Percentiles rank a stretch among this genome's conserved stretches.
phyloP scores from a whole-genome alignment of 2,888 invertebrate species.

The Eupithecia inturbata region DNA sequence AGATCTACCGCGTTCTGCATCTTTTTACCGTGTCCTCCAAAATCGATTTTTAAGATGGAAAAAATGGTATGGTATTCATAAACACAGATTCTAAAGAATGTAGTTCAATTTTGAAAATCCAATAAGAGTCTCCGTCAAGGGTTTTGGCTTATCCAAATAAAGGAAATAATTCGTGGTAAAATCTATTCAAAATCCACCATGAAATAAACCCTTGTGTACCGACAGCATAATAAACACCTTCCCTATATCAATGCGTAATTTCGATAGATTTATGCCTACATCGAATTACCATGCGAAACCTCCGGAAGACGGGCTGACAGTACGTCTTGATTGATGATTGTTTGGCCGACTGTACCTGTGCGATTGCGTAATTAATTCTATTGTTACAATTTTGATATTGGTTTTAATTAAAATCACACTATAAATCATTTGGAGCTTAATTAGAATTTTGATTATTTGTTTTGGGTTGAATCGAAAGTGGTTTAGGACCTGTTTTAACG shows the following conservation, averaged over 20 bases:
- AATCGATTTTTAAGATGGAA: neutral
- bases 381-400: slow-evolving; percentile 38
- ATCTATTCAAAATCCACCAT: neutral
- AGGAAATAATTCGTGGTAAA: neutral
- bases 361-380: slow-evolving; percentile 40
- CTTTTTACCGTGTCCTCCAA: neutral
- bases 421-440: slow-evolving; percentile 36
- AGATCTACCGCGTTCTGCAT: neutral
- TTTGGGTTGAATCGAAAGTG: slow-evolving; percentile 29
- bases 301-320: slow-evolving; percentile 43
- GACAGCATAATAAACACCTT: neutral
- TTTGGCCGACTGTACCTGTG: slow-evolving; percentile 43
- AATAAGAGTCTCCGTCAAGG: neutral
- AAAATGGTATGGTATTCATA: neutral
- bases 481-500: slow-evolving; percentile 18
- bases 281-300: slow-evolving; percentile 42
- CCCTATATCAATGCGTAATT: slow-evolving; percentile 35
- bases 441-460: slow-evolving; percentile 36
- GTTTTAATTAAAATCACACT: slow-evolving; percentile 33
- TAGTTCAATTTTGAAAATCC: neutral
- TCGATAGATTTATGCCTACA: slow-evolving; percentile 46
- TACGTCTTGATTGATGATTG: slow-evolving; percentile 46
- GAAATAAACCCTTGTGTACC: neutral
- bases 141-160: neutral
- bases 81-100: neutral